Percentiles rank a stretch among this genome's conserved stretches.
Conservation (phyloP, 2,113 vertebrate genomes). For the Physeter macrocephalus region DNA sequence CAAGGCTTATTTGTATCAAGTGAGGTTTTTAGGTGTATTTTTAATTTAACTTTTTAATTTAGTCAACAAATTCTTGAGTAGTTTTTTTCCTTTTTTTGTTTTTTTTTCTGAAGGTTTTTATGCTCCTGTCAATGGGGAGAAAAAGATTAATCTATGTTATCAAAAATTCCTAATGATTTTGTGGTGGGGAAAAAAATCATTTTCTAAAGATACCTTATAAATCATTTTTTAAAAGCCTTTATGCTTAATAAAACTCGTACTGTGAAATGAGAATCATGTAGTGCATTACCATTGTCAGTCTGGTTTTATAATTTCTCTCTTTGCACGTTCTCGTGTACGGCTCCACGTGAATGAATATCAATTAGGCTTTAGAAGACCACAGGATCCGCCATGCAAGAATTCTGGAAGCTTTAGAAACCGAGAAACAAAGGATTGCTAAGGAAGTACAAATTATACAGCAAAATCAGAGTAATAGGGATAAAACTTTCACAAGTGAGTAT, state of each 20-base stretch:
- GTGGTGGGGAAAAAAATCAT: background rate
- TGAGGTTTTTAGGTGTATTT: background rate
- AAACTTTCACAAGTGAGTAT: slow-evolving; percentile 54
- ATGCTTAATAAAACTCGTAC: background rate
- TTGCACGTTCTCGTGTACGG: background rate
- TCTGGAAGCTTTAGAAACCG: slow-evolving; percentile 91
- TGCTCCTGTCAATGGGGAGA: background rate
- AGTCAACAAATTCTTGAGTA: background rate
- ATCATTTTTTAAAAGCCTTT: background rate
- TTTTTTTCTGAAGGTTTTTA: background rate
- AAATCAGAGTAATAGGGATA: slow-evolving; percentile 70
- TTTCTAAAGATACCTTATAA: background rate
- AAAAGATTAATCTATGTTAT: background rate
- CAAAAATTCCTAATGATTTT: background rate
- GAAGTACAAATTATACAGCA: slow-evolving; percentile 89
- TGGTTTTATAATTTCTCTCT: background rate
- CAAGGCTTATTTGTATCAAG: background rate
- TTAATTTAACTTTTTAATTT: background rate
- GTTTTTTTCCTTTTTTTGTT: background rate
- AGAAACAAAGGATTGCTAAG: slow-evolving; percentile 91
- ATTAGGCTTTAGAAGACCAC: slow-evolving; percentile 90
- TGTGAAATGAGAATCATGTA: background rate
- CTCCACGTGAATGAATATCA: background rate
- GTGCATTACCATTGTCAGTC: background rate
- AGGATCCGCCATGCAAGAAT: slow-evolving; percentile 88